Evolutionary conservation across 2,113 vertebrate species (phyloP), one percentile per base, ranked within the genome.

Genomic region (Larimichthys crocea): DNA sequence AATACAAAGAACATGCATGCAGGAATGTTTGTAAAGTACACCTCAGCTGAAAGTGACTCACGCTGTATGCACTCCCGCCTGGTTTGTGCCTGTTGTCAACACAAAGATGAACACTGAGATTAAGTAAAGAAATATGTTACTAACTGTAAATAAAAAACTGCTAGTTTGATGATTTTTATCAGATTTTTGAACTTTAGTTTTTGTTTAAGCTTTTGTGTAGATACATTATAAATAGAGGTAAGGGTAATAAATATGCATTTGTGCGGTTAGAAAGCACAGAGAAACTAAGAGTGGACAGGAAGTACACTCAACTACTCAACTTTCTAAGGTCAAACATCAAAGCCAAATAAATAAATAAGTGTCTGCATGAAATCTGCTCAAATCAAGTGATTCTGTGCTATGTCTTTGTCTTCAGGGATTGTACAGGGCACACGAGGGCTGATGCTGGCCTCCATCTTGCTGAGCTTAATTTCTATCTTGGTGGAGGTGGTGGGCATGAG

Each of bases 391-490:
- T 15, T 8, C 4, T 48, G 26, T 82, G 3, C 14, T 2, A 10
- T 53, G 19, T 79, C 48, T 77, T 31, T 67, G 40, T 44, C 64
- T 79, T 0, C 85, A 99, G 98, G 86, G 20, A 95, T 91, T 4
- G 87, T 99, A 3, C 96, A 96, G 92, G 97, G 95, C 3, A 96
- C 97, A 0, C 95, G 98, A 0, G 98, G 97, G 10, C 90, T 99
- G 91, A 99, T 99, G 97, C 84, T 99, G 35, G 16, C 90, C 2
- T 86, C 96, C 22, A 94, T 98, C 80, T 17, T 99, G 12, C 44
- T 98, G 76, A 91, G 94, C n/a, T 87, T 95, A 1, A 78, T 99
- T 0, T 93, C 92, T 0, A 35, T 96, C 3, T 79, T 97, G 70
- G 94, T 98, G 79, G 90, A 95, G 3, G 69, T 90, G 44, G 82